Evolutionary conservation across 2,113 vertebrate genomes (phyloP), one percentile per base, ranked within the genome.

Genomic region (Psephotus haematonotus): DNA sequence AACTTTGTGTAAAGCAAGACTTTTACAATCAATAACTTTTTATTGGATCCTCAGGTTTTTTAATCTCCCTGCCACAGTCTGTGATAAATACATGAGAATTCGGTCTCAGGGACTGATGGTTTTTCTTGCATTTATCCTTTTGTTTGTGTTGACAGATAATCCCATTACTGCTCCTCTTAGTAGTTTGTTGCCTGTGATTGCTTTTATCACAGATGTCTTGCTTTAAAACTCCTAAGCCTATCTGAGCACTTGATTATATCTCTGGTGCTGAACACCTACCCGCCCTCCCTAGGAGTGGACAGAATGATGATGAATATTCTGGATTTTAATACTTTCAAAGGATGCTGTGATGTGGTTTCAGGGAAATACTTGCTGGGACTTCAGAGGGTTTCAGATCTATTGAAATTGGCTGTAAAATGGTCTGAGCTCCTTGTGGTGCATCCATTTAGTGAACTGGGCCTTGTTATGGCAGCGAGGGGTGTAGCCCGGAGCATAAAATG

Each of bases 71-170:
- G 47, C 83, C 28, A 2, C 67, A 84, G 90, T 84, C 83, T 92
- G 49, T 89, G 83, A 92, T 95, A 96, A 92, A 76, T 62, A 86
- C 31, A 49, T 5, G 35, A 86, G 93, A 96, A 93, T 96, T 92
- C 57, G 22, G 57, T 92, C 92, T 83, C 90, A 82, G 90, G 82
- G 92, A 49, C 82, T 67, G 72, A 50, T 93, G 81, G 53, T 59
- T 94, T 92, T 95, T 77, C 93, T 85, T 82, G 69, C 93, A 33
- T 96, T 96, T 97, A 94, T 97, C 96, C 91, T 92, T 96, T 93
- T 96, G 96, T 96, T 96, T 97, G 93, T 96, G 93, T 89, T 95
- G 95, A 92, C 83, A 92, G 95, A 94, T 96, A 96, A 97, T 96
- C 95, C 95, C 96, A 89, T 97, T 96, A 95, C 91, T 72, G 62